phyloP scores from a whole-genome alignment of 2,113 vertebrate genomes.

The Brachypteracias leptosomus region DNA sequence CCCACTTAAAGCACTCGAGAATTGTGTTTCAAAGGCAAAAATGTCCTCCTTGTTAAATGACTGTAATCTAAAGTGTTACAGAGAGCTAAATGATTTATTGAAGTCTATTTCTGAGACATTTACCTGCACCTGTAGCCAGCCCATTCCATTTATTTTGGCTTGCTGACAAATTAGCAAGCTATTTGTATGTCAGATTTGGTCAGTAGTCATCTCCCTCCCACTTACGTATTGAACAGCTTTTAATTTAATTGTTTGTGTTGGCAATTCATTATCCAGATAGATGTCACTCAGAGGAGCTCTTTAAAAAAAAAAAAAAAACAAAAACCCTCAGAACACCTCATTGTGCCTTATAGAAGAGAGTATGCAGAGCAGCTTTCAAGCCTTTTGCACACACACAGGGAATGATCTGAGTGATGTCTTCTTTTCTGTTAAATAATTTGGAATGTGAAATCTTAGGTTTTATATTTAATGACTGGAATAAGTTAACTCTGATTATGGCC shows the following conservation, averaged over 20 bases:
- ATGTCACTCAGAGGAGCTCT: neutral
- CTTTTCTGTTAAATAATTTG: neutral
- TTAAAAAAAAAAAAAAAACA: neutral
- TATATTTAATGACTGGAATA: neutral
- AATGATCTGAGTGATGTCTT: neutral
- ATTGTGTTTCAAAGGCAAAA: constrained; percentile 8
- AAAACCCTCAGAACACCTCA: neutral
- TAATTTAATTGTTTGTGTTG: constrained; percentile 48
- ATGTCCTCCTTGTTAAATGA: neutral
- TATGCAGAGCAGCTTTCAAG: neutral
- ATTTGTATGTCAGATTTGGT: constrained; percentile 33
- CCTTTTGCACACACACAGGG: neutral
- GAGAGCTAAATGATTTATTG: constrained; percentile 49
- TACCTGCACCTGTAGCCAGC: constrained; percentile 33
- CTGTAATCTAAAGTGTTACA: neutral
- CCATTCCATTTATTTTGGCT: constrained; percentile 57
- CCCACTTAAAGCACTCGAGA: neutral
- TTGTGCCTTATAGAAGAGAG: neutral
- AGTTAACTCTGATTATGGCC: neutral
- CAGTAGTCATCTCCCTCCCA: constrained; percentile 22
- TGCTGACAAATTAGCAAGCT: constrained; percentile 54
- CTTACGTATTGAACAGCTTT: constrained; percentile 30
- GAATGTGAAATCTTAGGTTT: neutral
- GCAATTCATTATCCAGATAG: constrained; percentile 19
- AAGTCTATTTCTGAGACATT: constrained; percentile 37